Evolutionary conservation across 2,113 vertebrate species (phyloP).

Genomic region (Monarcha castaneiventris): DNA sequence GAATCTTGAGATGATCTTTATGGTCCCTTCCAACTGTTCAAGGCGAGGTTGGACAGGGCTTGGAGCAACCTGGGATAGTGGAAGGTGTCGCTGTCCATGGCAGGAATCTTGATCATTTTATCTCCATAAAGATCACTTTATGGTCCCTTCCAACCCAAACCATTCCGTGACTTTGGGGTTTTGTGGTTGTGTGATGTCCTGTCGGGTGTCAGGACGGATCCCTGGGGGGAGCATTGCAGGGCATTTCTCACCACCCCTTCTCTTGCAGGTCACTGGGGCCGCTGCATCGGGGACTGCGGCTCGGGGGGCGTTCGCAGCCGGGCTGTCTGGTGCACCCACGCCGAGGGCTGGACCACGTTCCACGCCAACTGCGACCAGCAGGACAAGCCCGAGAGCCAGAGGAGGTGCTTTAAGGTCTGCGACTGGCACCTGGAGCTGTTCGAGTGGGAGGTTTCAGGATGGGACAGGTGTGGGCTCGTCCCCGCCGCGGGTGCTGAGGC

Average conservation of each 20-base stretch:
- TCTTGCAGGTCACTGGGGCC: conserved; percentile 89
- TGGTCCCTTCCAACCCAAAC: not conserved
- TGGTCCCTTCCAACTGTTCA: too few species aligned
- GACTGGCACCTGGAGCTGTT: conserved; percentile 94
- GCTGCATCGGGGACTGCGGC: conserved; percentile 90
- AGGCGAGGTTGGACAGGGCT: too few species aligned
- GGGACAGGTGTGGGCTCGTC: conserved; percentile 81
- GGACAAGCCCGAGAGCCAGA: conserved; percentile 82
- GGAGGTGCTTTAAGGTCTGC: conserved; percentile 91
- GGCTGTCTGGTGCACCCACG: conserved; percentile 89
- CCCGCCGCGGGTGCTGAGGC: conserved; percentile 65
- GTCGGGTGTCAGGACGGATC: accelerated
- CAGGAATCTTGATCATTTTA: too few species aligned
- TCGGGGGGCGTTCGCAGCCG: conserved; percentile 84
- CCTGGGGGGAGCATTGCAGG: accelerated
- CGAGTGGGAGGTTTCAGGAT: conserved; percentile 88
- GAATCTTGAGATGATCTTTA: too few species aligned
- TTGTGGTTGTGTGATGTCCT: accelerated
- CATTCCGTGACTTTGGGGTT: accelerated
- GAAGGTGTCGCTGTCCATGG: too few species aligned
- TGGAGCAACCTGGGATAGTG: too few species aligned
- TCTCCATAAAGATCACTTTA: too few species aligned
- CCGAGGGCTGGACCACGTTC: conserved; percentile 90
- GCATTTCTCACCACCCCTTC: not conserved
- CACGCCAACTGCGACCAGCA: conserved; percentile 83